A percentile compares a stretch with the other conserved stretches of the same genome.
phyloP scores from a whole-genome alignment of 1,140 invertebrate genomes.

The Oscheius sp. region DNA sequence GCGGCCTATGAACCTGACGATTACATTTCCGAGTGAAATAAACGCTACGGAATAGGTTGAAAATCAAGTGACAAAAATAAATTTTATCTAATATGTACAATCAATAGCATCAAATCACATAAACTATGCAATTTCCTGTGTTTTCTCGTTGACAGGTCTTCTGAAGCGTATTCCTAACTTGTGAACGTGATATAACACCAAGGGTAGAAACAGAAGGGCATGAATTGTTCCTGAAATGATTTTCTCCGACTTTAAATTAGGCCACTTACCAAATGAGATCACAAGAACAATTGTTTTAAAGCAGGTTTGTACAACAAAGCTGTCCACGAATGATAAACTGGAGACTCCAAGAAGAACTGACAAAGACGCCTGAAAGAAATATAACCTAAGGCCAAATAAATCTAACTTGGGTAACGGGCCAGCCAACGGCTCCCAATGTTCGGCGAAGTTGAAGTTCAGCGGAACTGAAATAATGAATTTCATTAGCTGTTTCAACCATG shows the following conservation, averaged over 20 bases:
- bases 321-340: slow-evolving; percentile 79
- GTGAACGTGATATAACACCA: slow-evolving; percentile 27
- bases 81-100: too few relatives aligned
- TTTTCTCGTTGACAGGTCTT: too few relatives aligned
- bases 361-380: slow-evolving; percentile 75
- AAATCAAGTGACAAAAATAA: too few relatives aligned
- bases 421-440: slow-evolving; percentile 79
- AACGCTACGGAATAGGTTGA: too few relatives aligned
- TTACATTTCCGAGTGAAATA: too few relatives aligned
- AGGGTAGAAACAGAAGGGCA: slow-evolving; percentile 74
- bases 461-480: slow-evolving; percentile 56
- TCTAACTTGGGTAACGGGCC: slow-evolving; percentile 86
- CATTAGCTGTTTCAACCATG: not conserved
- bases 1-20: too few relatives aligned
- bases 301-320: slow-evolving; percentile 92
- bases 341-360: slow-evolving; percentile 60
- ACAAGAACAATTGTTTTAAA: slow-evolving; percentile 96
- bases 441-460: slow-evolving; percentile 77
- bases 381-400: slow-evolving; percentile 28
- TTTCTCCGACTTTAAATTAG: slow-evolving; percentile 66
- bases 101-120: too few relatives aligned
- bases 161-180: not conserved
- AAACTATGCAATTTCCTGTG: too few relatives aligned
- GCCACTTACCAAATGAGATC: slow-evolving; percentile 83
- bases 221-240: slow-evolving; percentile 77